A percentile compares a stretch with the other conserved stretches of the same genome.
These are phyloP conservation scores for Lycodopsis pacificus DNA, from an alignment of 2,797 vertebrate genomes.

Conservation along the genomic window DNA sequence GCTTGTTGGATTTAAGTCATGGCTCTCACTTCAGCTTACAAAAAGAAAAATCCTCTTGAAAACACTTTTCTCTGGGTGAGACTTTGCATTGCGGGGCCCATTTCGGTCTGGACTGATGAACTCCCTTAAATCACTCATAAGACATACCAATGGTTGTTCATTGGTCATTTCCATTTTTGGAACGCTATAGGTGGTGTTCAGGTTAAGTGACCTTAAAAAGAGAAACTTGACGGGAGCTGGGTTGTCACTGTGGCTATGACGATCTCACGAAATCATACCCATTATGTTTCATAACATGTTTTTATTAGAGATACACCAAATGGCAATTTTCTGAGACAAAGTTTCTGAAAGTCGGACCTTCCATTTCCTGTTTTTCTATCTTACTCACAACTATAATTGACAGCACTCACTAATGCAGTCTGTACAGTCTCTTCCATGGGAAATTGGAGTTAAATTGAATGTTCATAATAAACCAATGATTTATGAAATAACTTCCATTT, in stretches of 20 bases:
- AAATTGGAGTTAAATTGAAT: neutral
- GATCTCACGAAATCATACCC: neutral
- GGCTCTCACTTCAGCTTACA: neutral
- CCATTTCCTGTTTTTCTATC: neutral
- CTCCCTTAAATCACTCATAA: neutral
- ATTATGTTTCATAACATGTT: neutral
- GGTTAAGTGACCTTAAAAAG: neutral
- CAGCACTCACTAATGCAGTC: neutral
- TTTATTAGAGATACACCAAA: neutral
- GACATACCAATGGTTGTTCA: neutral
- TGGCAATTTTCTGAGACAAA: neutral
- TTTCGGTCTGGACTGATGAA: slow-evolving; percentile 1
- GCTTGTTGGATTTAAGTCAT: neutral
- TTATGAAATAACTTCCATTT: neutral
- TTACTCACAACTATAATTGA: neutral
- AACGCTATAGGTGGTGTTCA: neutral
- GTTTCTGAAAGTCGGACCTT: neutral
- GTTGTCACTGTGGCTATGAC: neutral
- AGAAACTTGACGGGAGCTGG: neutral
- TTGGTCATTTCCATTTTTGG: neutral
- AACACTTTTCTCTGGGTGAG: neutral
- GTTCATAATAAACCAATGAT: neutral
- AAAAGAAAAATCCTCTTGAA: slow-evolving; percentile 20
- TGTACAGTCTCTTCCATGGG: neutral
- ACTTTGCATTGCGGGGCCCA: slow-evolving; percentile 6